These are phyloP conservation scores for Cryptophagus acutangulus DNA, from an alignment of 2,888 invertebrate genomes.

Conservation along the genomic window DNA sequence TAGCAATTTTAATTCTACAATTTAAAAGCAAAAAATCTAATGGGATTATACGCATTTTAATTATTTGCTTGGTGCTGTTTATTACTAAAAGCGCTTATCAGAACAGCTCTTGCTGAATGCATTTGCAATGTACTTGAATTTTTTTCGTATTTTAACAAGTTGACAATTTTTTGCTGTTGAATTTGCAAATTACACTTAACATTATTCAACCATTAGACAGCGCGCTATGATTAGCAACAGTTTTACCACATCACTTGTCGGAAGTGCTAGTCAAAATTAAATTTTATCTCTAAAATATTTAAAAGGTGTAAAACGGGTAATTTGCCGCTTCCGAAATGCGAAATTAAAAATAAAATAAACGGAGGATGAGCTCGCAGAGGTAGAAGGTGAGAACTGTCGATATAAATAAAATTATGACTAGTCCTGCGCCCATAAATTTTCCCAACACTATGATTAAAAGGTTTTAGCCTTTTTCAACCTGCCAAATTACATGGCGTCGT, in stretches of 20 bases:
- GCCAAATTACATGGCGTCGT: conserved; percentile 29
- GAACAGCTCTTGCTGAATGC: too few relatives aligned
- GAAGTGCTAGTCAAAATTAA: conserved; percentile 3
- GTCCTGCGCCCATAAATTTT: conserved; percentile 37
- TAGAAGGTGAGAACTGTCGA: conserved; percentile 27
- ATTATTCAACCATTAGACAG: background rate
- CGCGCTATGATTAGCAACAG: too few relatives aligned
- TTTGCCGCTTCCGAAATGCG: conserved; percentile 27
- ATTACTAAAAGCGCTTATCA: too few relatives aligned
- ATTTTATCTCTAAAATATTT: conserved; percentile 19
- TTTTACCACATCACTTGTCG: conserved; percentile 1
- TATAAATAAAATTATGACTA: conserved; percentile 37
- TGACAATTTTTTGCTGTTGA: too few relatives aligned
- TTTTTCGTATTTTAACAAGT: too few relatives aligned
- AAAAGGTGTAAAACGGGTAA: conserved; percentile 22
- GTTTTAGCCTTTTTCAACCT: conserved; percentile 30
- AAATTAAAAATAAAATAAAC: too few relatives aligned
- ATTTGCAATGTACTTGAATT: too few relatives aligned
- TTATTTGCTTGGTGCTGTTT: too few relatives aligned
- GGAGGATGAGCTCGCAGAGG: conserved; percentile 30
- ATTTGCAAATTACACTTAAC: too few relatives aligned
- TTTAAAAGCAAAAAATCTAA: too few relatives aligned
- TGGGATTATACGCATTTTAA: too few relatives aligned
- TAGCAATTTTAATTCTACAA: too few relatives aligned
- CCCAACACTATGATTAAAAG: conserved; percentile 36